Evolutionary conservation across 2,113 vertebrate species (phyloP), one percentile per base, ranked within the genome.

Genomic region (Chloroceryle aenea): DNA sequence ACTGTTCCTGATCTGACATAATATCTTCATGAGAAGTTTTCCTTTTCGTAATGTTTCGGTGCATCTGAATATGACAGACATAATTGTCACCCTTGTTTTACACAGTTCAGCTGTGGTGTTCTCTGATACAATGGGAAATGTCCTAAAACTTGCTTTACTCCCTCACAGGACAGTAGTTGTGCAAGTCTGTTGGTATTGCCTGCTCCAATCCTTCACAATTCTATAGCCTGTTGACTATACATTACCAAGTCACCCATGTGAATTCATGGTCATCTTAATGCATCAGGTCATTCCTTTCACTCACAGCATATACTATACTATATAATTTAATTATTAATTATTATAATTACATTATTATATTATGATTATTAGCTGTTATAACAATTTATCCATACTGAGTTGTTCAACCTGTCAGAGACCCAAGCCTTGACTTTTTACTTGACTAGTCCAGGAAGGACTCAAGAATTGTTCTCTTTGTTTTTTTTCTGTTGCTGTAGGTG

Each of bases 101-200:
- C 27, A n/a, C 27, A 55, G 42, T 6, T 3, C 20, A 38, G 2
- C 26, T 61, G 18, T 15, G 9, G 3, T 63, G 14, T 83, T 92
- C 75, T 79, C 52, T 72, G 7, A 10, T 69, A 3, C 29, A 38
- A 16, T 18, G 66, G 20, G 61, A 79, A 63, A 67, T 79, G 40
- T 20, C 32, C 34, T 43, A 50, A 63, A 71, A 56, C 50, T 50
- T 81, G 10, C 25, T 93, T 77, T 90, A n/a, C 9, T 75, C 10
- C 26, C 27, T 82, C 30, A 20, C 8, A 67, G 19, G 32, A 25
- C 19, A 63, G 43, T 2, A 61, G 13, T 80, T 63, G 20, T 20
- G n/a, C n/a, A n/a, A 72, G 7, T 48, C 23, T 79, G 7, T 67
- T 78, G 43, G 17, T 7, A 42, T 59, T 0, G 0, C 25, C 30